Evolutionary conservation across 1,140 invertebrate species (phyloP).

Genomic region (Dinothrombium tinctorium): DNA sequence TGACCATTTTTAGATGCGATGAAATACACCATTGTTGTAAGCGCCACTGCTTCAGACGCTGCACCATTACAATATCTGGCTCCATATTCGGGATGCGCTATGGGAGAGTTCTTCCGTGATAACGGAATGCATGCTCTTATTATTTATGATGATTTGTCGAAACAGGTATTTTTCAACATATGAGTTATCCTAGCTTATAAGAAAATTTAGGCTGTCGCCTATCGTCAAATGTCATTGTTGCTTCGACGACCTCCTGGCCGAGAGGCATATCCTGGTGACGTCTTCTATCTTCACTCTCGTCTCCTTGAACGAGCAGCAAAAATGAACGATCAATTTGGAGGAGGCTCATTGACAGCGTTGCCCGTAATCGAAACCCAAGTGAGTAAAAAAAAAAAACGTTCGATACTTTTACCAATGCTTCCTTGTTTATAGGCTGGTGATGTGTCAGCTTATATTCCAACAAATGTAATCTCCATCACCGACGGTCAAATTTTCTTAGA

Average conservation of each 20-base stretch:
- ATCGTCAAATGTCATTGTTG: slow-evolving; percentile 98
- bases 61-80: slow-evolving; percentile 97
- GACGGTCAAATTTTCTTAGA: slow-evolving; percentile 99
- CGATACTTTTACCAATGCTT: too few species aligned
- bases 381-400: too few species aligned
- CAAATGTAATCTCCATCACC: slow-evolving; percentile 99
- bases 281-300: slow-evolving; percentile 99
- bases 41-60: slow-evolving; percentile 95
- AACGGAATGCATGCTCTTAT: slow-evolving; percentile 98
- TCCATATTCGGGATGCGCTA: slow-evolving; percentile 97
- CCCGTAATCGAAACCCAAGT: slow-evolving; percentile 82
- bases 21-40: slow-evolving; percentile 92
- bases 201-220: slow-evolving; percentile 57
- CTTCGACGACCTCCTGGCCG: slow-evolving; percentile 97
- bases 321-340: slow-evolving; percentile 85
- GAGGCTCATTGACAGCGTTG: slow-evolving; percentile 91
- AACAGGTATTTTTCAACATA: slow-evolving; percentile 39
- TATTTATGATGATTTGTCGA: slow-evolving; percentile 99
- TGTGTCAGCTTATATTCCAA: slow-evolving; percentile 99
- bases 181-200: slow-evolving; percentile 1
- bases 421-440: slow-evolving; percentile 57
- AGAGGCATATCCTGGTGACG: slow-evolving; percentile 99
- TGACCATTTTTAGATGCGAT: slow-evolving; percentile 50
- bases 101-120: slow-evolving; percentile 99
- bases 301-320: slow-evolving; percentile 96